Evolutionary conservation across 1,140 invertebrate genomes (phyloP), one percentile per base, ranked within the genome.

Genomic region (Eriocheir sinensis): DNA sequence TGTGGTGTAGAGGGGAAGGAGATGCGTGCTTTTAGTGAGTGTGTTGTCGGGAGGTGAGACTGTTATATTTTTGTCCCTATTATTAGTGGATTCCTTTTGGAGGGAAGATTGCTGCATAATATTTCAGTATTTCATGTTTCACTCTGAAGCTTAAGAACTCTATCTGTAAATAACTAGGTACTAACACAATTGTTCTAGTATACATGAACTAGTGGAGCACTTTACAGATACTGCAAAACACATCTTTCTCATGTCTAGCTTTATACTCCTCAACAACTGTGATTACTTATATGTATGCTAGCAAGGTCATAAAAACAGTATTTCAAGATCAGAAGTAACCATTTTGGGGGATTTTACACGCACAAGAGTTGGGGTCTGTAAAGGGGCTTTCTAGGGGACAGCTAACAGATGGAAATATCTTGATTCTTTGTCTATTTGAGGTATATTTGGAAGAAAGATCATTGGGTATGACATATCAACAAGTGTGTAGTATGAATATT

Each of bases 11-110:
- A 48, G 21, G 30, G 30, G 34, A 9, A 32, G 48, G 36, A 17
- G 40, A 2, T 44, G 96, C 95, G 85, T 94, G 53, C 92, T 95
- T 91, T 85, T 34, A 95, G 92, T 6, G 6, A 80, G n/a, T 81
- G 0, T 34, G 80, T 17, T 0, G 17, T 44, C n/a, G 40, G 38
- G 8, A 27, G 21, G 3, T n/a, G 1, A 72, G 21, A 0, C 6
- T n/a, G 0, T n/a, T 72, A n/a, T 72, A n/a, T 72, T 72, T 4
- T n/a, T 72, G n/a, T 48, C 4, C 44, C 44, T 48, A 15, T 4
- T 48, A 48, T 8, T 48, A 48, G 44, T 48, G 44, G 15, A 48
- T 4, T 15, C 15, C 4, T 48, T 48, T 48, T 9, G 6, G 53
- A 15, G 53, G 27, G n/a, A n/a, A n/a, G 27, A 2, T 72, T 72